phyloP scores from a whole-genome alignment of 2,113 vertebrate genomes.

The Oreotrochilus melanogaster region DNA sequence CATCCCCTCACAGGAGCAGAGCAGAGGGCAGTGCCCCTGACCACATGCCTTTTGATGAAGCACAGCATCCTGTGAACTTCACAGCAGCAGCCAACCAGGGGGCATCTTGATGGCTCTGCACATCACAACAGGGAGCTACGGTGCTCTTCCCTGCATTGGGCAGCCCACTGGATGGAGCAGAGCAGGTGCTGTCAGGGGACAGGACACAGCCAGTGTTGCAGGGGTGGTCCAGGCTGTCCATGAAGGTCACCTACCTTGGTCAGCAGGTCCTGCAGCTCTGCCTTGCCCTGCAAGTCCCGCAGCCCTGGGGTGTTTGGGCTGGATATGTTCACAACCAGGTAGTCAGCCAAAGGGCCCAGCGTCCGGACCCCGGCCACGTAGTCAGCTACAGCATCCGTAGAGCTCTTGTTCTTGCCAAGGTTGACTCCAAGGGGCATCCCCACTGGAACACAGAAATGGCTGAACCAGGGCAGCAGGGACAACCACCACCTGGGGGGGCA shows the following conservation, averaged over 20 bases:
- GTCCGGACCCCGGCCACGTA: constrained; percentile 85
- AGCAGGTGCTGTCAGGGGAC: background rate
- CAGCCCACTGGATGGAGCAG: background rate
- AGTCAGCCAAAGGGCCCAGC: constrained; percentile 92
- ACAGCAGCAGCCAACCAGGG: rapidly evolving
- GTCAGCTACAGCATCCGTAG: constrained; percentile 86
- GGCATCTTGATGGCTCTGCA: background rate
- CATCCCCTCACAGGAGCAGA: background rate
- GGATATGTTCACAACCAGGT: constrained; percentile 95
- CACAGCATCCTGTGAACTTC: background rate
- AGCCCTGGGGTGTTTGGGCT: constrained; percentile 95
- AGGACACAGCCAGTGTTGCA: background rate
- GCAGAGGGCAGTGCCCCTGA: background rate
- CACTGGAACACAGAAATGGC: constrained; percentile 55
- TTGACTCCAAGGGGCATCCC: constrained; percentile 94
- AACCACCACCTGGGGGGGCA: background rate
- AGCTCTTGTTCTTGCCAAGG: constrained; percentile 94
- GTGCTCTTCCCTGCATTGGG: background rate
- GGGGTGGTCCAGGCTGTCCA: background rate
- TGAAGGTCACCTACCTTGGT: constrained; percentile 76
- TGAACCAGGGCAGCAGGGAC: background rate
- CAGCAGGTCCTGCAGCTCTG: constrained; percentile 84
- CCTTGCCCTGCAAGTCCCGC: constrained; percentile 87
- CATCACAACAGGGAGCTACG: rapidly evolving
- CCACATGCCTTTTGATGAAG: background rate